These are phyloP conservation scores for Cichladusa arquata DNA, from an alignment of 2,113 vertebrate species.

Conservation along the genomic window DNA sequence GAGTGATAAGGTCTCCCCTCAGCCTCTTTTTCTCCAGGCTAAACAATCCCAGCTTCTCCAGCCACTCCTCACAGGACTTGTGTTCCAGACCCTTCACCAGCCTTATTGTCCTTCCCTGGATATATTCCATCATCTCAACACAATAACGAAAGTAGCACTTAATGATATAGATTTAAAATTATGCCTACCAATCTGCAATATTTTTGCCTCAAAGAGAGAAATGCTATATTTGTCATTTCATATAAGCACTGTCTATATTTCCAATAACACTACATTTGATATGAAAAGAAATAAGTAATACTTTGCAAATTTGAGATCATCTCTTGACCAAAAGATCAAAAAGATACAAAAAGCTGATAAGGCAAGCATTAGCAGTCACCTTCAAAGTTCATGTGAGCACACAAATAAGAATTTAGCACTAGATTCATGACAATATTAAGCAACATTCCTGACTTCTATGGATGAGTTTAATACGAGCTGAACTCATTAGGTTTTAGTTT, in stretches of 20 bases:
- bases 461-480: not conserved
- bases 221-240: not conserved
- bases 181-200: not conserved
- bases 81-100: not conserved
- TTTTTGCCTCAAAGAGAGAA: not conserved
- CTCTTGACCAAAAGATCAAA: not conserved
- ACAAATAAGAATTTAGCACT: not conserved
- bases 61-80: fast-evolving
- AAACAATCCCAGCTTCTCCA: not conserved
- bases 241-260: not conserved
- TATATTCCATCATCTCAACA: not conserved
- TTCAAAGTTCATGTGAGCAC: not conserved
- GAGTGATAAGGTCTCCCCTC: not conserved
- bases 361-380: not conserved
- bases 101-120: not conserved
- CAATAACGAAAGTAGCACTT: not conserved
- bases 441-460: not conserved
- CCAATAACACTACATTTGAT: not conserved
- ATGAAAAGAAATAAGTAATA: not conserved
- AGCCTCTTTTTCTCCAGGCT: not conserved
- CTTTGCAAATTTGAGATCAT: not conserved
- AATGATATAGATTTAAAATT: not conserved
- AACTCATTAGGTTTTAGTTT: not conserved
- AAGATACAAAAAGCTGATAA: not conserved
- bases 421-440: not conserved